Evolutionary conservation across 2,888 invertebrate genomes (phyloP), one percentile per base, ranked within the genome.

Genomic region (Sinelater perroti): DNA sequence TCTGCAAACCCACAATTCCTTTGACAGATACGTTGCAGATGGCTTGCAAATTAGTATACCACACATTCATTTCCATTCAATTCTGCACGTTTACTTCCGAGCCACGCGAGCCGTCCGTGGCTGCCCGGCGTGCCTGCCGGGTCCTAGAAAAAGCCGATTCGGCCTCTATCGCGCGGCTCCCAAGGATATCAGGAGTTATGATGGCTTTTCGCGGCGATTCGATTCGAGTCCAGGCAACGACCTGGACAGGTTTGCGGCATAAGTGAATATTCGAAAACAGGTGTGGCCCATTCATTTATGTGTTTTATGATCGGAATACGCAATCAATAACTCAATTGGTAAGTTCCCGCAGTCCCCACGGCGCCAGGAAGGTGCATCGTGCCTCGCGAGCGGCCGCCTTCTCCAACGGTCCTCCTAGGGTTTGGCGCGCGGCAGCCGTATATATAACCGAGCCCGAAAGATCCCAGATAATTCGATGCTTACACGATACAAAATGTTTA

Each of bases 231-330:
- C 51, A 42, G 53, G 44, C 45, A 45, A 35, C 28, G 53, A 53
- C 44, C 53, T 45, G n/a, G 36, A 16, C 24, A 53, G 45, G 45
- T 59, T 53, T 56, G 53, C 52, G 53, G 36, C 40, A 42, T 53
- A 56, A 40, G 55, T 56, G 56, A 62, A 55, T 62, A 60, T 56
- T 40, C 50, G 51, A 55, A 56, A 62, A 54, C 62, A 64, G 64
- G 64, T 64, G 64, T 61, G 64, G 61, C 62, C 61, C 62, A 63
- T 64, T 64, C 64, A 64, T 63, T 57, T 56, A 53, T 56, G 59
- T 61, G 57, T 63, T 64, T 64, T 64, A 64, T 53, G 61, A 61
- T 45, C 61, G 50, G 62, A 62, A 64, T 64, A 53, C 62, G 46
- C 57, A 66, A 66, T 66, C 65, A 53, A 64, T 66, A 62, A 63